A percentile compares a stretch with the other conserved stretches of the same genome.
These are phyloP conservation scores for chimpanzee (Pan troglodytes) DNA, from an alignment of 2,113 vertebrate species.

Conservation along the genomic window DNA sequence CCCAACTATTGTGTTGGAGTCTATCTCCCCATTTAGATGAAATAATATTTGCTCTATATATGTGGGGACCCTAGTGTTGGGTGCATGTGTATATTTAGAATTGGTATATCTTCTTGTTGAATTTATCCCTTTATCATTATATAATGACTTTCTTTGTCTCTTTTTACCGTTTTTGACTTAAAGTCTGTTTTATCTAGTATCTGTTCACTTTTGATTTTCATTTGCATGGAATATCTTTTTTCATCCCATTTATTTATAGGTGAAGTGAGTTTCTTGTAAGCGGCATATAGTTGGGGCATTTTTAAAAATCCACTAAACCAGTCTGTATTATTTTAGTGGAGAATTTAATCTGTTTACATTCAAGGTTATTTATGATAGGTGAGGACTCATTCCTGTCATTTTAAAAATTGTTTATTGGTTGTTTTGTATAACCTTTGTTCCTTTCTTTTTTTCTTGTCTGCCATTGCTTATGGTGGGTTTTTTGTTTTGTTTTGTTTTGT, in stretches of 20 bases:
- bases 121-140: background rate
- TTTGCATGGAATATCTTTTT: background rate
- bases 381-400: background rate
- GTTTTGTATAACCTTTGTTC: background rate
- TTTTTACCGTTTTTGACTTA: background rate
- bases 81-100: background rate
- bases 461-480: background rate
- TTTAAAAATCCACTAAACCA: background rate
- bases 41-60: background rate
- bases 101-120: background rate
- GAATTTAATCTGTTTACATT: background rate
- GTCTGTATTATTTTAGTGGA: background rate
- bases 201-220: background rate
- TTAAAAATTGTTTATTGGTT: background rate
- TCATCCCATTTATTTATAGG: background rate
- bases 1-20: background rate
- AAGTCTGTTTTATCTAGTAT: background rate
- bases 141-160: background rate
- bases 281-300: background rate
- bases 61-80: background rate
- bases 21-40: background rate
- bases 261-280: background rate
- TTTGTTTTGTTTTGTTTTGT: background rate
- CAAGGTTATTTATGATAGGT: background rate
- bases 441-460: background rate